These are phyloP conservation scores for Bos indicus DNA, from an alignment of 2,113 vertebrate genomes.

Conservation along the genomic window DNA sequence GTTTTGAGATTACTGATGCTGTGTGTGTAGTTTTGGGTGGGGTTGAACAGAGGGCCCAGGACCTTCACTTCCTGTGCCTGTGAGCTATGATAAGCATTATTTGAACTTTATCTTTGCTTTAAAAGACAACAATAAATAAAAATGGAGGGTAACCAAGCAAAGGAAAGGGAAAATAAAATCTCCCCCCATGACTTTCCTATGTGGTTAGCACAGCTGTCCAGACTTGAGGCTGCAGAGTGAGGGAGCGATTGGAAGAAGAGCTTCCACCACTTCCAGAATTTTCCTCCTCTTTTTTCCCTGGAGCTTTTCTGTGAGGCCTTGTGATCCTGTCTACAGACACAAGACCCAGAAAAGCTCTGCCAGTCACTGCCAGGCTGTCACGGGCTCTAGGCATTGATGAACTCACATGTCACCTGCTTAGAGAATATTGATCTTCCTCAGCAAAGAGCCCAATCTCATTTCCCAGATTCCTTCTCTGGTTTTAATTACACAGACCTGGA, in stretches of 20 bases:
- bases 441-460: background rate
- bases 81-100: background rate
- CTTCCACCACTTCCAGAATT: background rate
- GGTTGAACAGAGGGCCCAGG: background rate
- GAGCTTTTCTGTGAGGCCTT: background rate
- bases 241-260: background rate
- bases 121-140: background rate
- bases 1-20: background rate
- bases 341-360: fast-evolving
- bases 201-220: background rate
- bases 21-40: fast-evolving
- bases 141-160: background rate
- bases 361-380: background rate
- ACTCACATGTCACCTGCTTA: background rate
- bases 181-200: background rate
- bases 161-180: background rate
- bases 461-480: background rate
- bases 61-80: background rate
- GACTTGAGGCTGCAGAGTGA: fast-evolving
- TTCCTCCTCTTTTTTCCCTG: slow-evolving; percentile 4
- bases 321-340: background rate
- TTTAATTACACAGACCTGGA: background rate
- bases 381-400: fast-evolving
- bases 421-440: background rate
- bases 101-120: background rate